phyloP scores from a whole-genome alignment of 2,797 vertebrate species.

The Malurus splendens region DNA sequence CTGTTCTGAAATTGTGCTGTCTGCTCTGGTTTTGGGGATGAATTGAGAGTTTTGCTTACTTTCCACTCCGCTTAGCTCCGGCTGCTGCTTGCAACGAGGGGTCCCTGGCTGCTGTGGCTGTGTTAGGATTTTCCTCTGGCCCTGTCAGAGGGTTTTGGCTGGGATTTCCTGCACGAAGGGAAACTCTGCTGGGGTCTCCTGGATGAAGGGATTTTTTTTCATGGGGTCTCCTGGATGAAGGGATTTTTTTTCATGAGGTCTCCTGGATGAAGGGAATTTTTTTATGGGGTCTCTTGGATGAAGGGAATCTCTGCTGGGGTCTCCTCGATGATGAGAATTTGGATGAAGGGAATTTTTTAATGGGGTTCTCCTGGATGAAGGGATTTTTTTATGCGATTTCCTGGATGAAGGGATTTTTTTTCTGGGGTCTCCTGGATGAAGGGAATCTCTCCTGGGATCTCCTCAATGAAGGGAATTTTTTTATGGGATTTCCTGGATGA shows the following conservation, averaged over 20 bases:
- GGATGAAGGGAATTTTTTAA: too few species aligned
- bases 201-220: too few species aligned
- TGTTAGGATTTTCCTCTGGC: fast-evolving
- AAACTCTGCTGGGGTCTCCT: not conserved
- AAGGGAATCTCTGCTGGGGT: not conserved
- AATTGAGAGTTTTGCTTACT: not conserved
- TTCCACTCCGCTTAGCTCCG: not conserved
- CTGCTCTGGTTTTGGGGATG: not conserved
- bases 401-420: fast-evolving
- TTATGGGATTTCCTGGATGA: fast-evolving
- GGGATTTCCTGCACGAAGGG: fast-evolving
- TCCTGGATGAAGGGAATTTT: too few species aligned
- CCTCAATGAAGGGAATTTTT: too few species aligned
- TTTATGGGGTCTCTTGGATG: not conserved
- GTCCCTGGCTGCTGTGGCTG: not conserved
- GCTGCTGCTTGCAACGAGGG: not conserved
- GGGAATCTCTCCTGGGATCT: not conserved
- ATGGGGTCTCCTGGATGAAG: too few species aligned
- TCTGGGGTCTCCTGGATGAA: too few species aligned
- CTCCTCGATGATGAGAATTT: not conserved
- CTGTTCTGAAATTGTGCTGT: not conserved
- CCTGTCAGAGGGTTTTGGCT: not conserved
- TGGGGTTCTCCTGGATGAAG: too few species aligned
- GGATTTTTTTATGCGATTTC: not conserved
- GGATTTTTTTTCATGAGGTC: not conserved